Conservation (phyloP, 2,113 vertebrate species). For the Anseranas semipalmata region DNA sequence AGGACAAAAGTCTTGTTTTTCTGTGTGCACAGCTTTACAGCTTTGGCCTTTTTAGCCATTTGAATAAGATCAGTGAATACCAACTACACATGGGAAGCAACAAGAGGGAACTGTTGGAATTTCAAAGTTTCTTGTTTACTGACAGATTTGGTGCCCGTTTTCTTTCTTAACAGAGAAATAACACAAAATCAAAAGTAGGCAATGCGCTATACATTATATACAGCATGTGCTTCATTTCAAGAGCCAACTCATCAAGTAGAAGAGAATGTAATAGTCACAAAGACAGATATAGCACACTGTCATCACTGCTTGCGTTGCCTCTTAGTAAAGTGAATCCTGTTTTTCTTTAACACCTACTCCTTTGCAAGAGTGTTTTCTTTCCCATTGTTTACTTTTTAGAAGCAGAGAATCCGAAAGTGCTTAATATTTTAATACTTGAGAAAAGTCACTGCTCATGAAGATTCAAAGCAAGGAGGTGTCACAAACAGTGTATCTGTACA, state of each 20-base stretch:
- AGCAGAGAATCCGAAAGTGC: neutral
- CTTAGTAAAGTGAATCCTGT: slow-evolving; percentile 14
- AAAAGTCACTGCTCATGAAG: neutral
- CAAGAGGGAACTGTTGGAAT: neutral
- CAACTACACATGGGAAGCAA: neutral
- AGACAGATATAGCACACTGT: slow-evolving; percentile 28
- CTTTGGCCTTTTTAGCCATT: neutral
- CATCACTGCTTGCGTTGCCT: slow-evolving; percentile 38
- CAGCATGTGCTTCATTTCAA: neutral
- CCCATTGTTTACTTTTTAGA: slow-evolving; percentile 51
- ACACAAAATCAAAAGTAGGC: neutral
- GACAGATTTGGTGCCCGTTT: neutral
- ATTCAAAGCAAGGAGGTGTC: neutral
- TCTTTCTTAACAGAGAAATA: neutral
- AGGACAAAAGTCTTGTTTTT: neutral
- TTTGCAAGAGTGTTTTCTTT: slow-evolving; percentile 31
- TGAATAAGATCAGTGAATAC: neutral
- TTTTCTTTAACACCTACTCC: slow-evolving; percentile 29
- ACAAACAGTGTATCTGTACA: neutral
- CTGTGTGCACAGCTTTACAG: neutral
- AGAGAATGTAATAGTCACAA: slow-evolving; percentile 24
- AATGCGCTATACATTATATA: neutral
- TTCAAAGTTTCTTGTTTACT: neutral
- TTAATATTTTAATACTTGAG: slow-evolving; percentile 10
- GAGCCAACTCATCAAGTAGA: neutral